Evolutionary conservation across 2,113 vertebrate genomes (phyloP).

Genomic region (Vulpes ferrilata): DNA sequence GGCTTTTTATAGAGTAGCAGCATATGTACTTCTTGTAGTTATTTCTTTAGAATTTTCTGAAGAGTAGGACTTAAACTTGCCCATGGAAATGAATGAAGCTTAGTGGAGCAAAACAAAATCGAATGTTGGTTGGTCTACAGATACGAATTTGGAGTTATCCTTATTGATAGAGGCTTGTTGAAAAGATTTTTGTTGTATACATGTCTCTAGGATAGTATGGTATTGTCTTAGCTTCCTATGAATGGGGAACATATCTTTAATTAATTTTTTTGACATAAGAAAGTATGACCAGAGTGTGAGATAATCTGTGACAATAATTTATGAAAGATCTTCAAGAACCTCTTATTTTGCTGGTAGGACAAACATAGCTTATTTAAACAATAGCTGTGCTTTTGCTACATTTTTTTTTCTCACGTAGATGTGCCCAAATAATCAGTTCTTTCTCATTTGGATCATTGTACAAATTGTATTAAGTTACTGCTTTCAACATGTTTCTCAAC

Average conservation of each 20-base stretch:
- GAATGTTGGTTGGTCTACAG: neutral
- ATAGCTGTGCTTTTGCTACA: neutral
- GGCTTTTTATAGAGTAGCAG: constrained; percentile 70
- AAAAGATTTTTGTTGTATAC: constrained; percentile 41
- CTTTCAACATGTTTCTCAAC: neutral
- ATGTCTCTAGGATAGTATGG: neutral
- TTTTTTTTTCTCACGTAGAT: neutral
- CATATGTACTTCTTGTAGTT: constrained; percentile 60
- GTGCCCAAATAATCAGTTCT: neutral
- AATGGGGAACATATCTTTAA: neutral
- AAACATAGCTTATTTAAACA: neutral
- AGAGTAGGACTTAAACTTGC: constrained; percentile 48
- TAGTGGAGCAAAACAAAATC: neutral
- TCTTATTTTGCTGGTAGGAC: neutral
- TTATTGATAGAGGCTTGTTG: constrained; percentile 6
- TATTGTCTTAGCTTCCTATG: constrained; percentile 39
- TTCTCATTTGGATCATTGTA: neutral
- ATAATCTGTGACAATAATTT: neutral
- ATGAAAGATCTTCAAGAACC: neutral
- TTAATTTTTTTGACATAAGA: neutral
- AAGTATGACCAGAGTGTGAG: neutral
- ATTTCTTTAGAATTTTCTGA: constrained; percentile 62
- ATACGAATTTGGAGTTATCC: neutral
- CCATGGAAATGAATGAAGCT: constrained; percentile 57
- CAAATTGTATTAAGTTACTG: neutral